Conservation (phyloP, 2,888 invertebrate species). For the Philereme vetulata region DNA sequence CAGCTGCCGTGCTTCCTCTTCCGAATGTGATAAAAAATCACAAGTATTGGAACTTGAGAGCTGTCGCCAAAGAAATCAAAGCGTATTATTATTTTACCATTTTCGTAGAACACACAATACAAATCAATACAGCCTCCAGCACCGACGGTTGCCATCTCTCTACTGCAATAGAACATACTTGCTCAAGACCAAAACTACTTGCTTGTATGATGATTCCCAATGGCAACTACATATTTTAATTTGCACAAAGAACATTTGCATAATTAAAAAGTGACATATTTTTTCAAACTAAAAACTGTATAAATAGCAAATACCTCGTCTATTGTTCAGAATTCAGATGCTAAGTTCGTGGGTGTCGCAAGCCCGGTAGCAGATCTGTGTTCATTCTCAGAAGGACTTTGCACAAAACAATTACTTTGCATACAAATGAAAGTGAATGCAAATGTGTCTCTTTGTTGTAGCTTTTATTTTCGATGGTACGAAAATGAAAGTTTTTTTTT, state of each 20-base stretch:
- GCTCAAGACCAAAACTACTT: too few relatives aligned
- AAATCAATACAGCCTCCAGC: too few relatives aligned
- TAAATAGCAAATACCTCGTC: slow-evolving; percentile 17
- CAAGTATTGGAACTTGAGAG: slow-evolving; percentile 63
- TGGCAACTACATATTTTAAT: background rate
- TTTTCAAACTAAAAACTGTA: background rate
- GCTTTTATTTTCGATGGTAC: slow-evolving; percentile 43
- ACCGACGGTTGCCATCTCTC: too few relatives aligned
- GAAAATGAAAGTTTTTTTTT: slow-evolving; percentile 50
- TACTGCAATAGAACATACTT: too few relatives aligned
- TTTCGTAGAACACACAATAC: slow-evolving; percentile 25
- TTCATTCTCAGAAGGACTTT: slow-evolving; percentile 69
- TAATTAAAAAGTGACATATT: background rate
- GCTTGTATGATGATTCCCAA: background rate
- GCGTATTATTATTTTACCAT: slow-evolving; percentile 38
- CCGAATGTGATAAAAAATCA: slow-evolving; percentile 64
- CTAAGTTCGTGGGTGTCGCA: slow-evolving; percentile 25
- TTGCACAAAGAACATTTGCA: background rate
- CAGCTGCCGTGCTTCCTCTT: slow-evolving; percentile 81
- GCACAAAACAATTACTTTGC: slow-evolving; percentile 58
- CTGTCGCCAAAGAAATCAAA: slow-evolving; percentile 68
- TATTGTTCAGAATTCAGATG: slow-evolving; percentile 34
- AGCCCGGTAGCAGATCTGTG: slow-evolving; percentile 55
- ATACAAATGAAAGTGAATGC: slow-evolving; percentile 53
- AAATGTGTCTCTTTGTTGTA: slow-evolving; percentile 40